Evolutionary conservation across 2,797 vertebrate genomes (phyloP), one percentile per base, ranked within the genome.

Genomic region (Neoniphon sammara): DNA sequence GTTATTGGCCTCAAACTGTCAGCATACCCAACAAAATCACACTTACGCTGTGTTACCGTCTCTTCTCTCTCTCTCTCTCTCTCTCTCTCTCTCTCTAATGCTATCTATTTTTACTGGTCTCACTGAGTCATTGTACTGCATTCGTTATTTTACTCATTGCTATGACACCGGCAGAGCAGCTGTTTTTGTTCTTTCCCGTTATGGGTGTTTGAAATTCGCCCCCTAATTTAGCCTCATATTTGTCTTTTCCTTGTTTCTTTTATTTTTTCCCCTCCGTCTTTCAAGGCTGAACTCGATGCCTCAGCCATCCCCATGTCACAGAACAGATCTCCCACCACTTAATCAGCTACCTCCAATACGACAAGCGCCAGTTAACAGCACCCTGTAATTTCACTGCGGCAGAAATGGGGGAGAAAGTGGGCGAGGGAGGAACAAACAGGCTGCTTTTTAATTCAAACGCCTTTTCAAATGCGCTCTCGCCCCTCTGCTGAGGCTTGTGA

Each of bases 1-100:
- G 57, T 27, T 64, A 72, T 55, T 84, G 86, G 75, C 88, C 87
- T 89, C 87, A 86, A 90, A 89, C 88, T 89, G 89, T 88, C 83
- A 88, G 79, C 3, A n/a, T 74, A 83, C 82, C 75, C 81, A 57
- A 81, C 58, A 86, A 80, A 84, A 81, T 57, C 72, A 66, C 59
- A 77, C 76, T 44, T 75, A 56, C 31, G 52, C 72, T 70, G 44
- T 78, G 52, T 83, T 70, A 39, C n/a, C n/a, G n/a, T 56, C 34
- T 44, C 65, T 12, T 15, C 27, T 46, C 3, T 52, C 25, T 20
- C n/a, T 46, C n/a, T 80, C 49, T 17, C 5, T 73, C 58, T 84
- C 46, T 14, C 5, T 75, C 58, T 84, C 46, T 42, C 9, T 42
- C 39, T 52, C 60, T 82, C 49, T 78, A 67, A 76, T 61, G 42